Conservation (phyloP, 1,140 invertebrate species). For the Steinernema feltiae region DNA sequence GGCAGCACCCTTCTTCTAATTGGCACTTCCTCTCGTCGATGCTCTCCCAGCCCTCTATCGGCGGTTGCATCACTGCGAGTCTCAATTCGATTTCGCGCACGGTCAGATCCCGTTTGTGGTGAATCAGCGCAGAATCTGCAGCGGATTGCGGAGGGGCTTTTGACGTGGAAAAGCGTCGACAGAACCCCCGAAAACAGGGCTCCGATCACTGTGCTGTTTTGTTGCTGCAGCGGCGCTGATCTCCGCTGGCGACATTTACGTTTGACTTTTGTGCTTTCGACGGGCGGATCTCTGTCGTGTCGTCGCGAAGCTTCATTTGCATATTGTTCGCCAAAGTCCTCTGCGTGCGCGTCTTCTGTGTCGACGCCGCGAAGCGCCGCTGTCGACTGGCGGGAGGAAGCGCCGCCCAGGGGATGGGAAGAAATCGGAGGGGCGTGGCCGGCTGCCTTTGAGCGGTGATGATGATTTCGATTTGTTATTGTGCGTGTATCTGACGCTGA, state of each 20-base stretch:
- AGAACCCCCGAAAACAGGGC: neutral
- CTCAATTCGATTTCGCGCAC: too few relatives aligned
- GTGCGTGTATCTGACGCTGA: neutral
- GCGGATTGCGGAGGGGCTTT: neutral
- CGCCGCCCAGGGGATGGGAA: too few relatives aligned
- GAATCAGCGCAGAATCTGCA: neutral
- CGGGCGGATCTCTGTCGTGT: neutral
- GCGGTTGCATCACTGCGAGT: too few relatives aligned
- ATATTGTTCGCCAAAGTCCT: neutral
- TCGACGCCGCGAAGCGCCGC: too few relatives aligned
- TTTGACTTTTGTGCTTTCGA: conserved; percentile 1
- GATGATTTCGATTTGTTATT: conserved; percentile 14
- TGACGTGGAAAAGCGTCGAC: neutral
- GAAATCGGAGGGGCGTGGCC: neutral
- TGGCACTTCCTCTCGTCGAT: too few relatives aligned
- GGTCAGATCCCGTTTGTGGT: too few relatives aligned
- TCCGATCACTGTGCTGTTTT: neutral
- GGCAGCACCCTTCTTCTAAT: too few relatives aligned
- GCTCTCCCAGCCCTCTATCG: too few relatives aligned
- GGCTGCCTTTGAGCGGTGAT: neutral
- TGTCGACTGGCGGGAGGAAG: too few relatives aligned
- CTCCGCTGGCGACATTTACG: neutral
- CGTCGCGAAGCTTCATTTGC: neutral
- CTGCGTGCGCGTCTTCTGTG: neutral
- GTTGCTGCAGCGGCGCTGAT: neutral